phyloP scores from a whole-genome alignment of 2,797 vertebrate species.

The Myotis planiceps region DNA sequence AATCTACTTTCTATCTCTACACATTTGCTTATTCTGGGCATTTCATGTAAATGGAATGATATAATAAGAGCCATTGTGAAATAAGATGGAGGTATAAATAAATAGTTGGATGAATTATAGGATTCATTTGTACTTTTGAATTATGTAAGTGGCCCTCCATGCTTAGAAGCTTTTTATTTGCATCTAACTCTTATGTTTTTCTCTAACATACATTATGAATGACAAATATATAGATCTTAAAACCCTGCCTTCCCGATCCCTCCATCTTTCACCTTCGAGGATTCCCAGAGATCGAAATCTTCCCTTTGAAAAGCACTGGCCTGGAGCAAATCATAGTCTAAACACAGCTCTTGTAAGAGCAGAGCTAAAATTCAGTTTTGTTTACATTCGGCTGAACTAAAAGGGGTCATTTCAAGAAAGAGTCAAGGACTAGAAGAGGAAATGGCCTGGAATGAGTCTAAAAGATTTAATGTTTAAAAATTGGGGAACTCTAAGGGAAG shows the following conservation, averaged over 20 bases:
- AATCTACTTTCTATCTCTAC: background rate
- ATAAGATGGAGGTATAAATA: background rate
- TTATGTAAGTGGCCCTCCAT: background rate
- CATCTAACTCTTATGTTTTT: slow-evolving; percentile 29
- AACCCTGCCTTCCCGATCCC: background rate
- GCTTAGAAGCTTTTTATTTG: slow-evolving; percentile 27
- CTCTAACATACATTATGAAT: slow-evolving; percentile 32
- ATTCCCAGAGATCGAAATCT: slow-evolving; percentile 61
- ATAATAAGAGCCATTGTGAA: slow-evolving; percentile 37
- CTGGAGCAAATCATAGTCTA: slow-evolving; percentile 70
- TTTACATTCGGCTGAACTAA: slow-evolving; percentile 78
- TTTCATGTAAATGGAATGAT: slow-evolving; percentile 6
- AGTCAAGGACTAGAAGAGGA: slow-evolving; percentile 72
- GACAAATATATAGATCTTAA: slow-evolving; percentile 34
- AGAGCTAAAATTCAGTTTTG: slow-evolving; percentile 58
- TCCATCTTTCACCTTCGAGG: slow-evolving; percentile 66
- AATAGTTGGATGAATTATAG: slow-evolving; percentile 3
- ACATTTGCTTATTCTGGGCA: background rate
- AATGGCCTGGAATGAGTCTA: slow-evolving; percentile 64
- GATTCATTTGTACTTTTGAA: slow-evolving; percentile 5
- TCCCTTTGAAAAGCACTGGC: slow-evolving; percentile 64
- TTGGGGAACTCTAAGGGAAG: background rate
- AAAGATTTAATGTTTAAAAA: slow-evolving; percentile 71
- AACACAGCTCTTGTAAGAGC: slow-evolving; percentile 62
- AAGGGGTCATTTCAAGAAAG: slow-evolving; percentile 72